Percentiles rank a stretch among this genome's conserved stretches.
These are phyloP conservation scores for Mylabris sibirica DNA, from an alignment of 2,888 invertebrate species.

Conservation along the genomic window DNA sequence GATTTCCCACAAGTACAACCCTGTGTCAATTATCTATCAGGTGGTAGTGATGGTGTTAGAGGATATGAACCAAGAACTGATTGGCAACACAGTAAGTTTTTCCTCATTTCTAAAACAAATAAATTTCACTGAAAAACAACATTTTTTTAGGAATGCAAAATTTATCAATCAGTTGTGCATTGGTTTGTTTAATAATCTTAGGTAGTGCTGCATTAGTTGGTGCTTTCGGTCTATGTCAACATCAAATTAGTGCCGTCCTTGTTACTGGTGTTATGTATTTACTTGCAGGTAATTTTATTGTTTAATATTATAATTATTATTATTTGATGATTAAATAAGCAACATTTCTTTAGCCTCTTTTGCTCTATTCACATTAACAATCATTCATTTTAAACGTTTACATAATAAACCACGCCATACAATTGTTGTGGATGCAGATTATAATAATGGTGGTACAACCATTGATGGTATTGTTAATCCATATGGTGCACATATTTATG, in stretches of 20 bases:
- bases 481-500: slow-evolving; percentile 55
- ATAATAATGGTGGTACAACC: slow-evolving; percentile 68
- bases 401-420: slow-evolving; percentile 67
- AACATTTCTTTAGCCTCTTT: slow-evolving; percentile 85
- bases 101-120: background rate
- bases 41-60: slow-evolving; percentile 69
- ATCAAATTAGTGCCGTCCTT: slow-evolving; percentile 92
- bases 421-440: slow-evolving; percentile 52
- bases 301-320: slow-evolving; percentile 3
- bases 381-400: slow-evolving; percentile 89
- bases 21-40: slow-evolving; percentile 83
- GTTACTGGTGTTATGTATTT: slow-evolving; percentile 95
- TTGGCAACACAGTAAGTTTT: slow-evolving; percentile 79
- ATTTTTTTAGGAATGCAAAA: slow-evolving; percentile 93
- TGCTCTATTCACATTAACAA: slow-evolving; percentile 88
- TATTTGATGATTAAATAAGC: slow-evolving; percentile 20
- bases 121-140: background rate
- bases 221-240: slow-evolving; percentile 86
- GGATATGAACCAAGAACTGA: slow-evolving; percentile 78
- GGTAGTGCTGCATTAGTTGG: slow-evolving; percentile 89
- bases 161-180: slow-evolving; percentile 91
- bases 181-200: slow-evolving; percentile 89
- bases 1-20: slow-evolving; percentile 74
- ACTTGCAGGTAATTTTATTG: slow-evolving; percentile 76
- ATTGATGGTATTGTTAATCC: slow-evolving; percentile 75